phyloP scores from a whole-genome alignment of 2,888 invertebrate species.

The Platypus cylindrus region DNA sequence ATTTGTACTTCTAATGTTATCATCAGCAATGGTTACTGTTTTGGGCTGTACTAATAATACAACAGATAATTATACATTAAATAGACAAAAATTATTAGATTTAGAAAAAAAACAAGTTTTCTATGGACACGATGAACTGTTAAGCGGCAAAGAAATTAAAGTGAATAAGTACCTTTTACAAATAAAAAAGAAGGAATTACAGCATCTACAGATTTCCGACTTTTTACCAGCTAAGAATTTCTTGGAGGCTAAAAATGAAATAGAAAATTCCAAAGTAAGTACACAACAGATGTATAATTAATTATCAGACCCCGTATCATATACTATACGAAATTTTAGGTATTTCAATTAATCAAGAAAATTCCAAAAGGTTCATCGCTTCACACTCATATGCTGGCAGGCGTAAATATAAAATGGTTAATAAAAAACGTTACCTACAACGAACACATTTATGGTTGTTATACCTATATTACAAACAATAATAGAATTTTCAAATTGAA shows the following conservation, averaged over 20 bases:
- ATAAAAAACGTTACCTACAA: slow-evolving; percentile 48
- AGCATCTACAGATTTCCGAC: slow-evolving; percentile 23
- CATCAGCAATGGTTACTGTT: too few species aligned
- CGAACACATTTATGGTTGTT: slow-evolving; percentile 43
- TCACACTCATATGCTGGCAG: slow-evolving; percentile 56
- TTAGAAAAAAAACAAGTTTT: slow-evolving; percentile 3
- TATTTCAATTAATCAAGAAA: slow-evolving; percentile 50
- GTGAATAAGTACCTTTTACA: slow-evolving; percentile 25
- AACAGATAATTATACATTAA: slow-evolving; percentile 5
- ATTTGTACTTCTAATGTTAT: too few species aligned
- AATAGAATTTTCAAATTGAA: slow-evolving; percentile 28
- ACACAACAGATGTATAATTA: slow-evolving; percentile 1
- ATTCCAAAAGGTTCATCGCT: slow-evolving; percentile 67
- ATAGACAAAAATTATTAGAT: slow-evolving; percentile 2
- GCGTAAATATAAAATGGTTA: slow-evolving; percentile 48
- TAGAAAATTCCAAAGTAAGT: slow-evolving; percentile 43
- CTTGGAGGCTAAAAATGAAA: slow-evolving; percentile 44
- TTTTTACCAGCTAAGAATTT: slow-evolving; percentile 53
- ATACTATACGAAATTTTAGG: slow-evolving; percentile 4
- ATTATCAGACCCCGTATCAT: neutral
- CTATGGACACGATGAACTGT: neutral
- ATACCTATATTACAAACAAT: too few species aligned
- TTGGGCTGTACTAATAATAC: too few species aligned
- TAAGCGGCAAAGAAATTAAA: slow-evolving; percentile 22
- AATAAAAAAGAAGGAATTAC: slow-evolving; percentile 25